Conservation (phyloP, 2,888 invertebrate species). For the Oscheius sp. region DNA sequence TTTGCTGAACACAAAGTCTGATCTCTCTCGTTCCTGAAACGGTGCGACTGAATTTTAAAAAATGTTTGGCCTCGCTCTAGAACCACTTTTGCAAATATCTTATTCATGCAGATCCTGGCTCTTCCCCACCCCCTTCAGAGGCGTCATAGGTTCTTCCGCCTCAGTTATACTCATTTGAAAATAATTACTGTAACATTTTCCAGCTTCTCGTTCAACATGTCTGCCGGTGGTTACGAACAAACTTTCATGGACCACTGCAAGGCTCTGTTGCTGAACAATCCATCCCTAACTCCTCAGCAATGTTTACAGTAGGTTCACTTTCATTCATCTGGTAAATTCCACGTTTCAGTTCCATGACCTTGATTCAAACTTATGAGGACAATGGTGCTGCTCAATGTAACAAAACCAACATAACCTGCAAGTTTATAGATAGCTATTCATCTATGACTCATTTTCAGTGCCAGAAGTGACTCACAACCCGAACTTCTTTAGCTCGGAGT, state of each 20-base stretch:
- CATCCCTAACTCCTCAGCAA: constrained; percentile 1
- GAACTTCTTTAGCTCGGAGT: constrained; percentile 43
- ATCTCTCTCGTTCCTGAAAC: not conserved
- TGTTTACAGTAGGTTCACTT: constrained; percentile 21
- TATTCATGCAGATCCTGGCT: constrained; percentile 32
- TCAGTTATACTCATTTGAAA: not conserved
- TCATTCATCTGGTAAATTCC: not conserved
- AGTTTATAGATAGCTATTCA: not conserved
- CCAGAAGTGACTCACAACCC: constrained; percentile 27
- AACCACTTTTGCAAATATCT: constrained; percentile 18
- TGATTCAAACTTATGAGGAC: constrained; percentile 12
- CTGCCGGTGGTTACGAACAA: not conserved
- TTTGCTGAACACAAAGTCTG: not conserved
- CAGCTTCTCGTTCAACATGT: constrained; percentile 21
- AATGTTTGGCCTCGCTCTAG: constrained; percentile 10
- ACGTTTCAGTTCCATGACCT: constrained; percentile 19
- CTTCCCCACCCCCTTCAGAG: constrained; percentile 24
- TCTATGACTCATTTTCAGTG: constrained; percentile 23
- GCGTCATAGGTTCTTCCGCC: constrained; percentile 22
- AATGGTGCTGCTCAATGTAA: constrained; percentile 23
- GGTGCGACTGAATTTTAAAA: constrained; percentile 4
- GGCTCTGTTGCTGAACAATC: constrained; percentile 6
- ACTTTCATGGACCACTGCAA: constrained; percentile 5
- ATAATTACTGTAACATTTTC: not conserved
- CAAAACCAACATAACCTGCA: constrained; percentile 18